Evolutionary conservation across 2,888 invertebrate species (phyloP).

Genomic region (Pinctada fucata): DNA sequence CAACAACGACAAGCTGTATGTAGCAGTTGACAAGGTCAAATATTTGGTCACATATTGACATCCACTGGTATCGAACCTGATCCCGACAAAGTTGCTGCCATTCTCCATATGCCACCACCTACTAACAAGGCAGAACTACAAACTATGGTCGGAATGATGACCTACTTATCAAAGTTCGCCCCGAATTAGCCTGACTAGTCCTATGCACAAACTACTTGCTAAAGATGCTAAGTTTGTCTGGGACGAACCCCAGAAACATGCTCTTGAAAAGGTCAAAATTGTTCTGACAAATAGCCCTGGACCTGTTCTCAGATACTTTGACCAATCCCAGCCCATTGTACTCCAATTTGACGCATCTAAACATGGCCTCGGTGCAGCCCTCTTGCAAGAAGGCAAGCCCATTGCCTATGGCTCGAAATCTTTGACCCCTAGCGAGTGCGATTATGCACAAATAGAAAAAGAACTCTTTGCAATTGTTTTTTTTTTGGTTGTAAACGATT

Average conservation of each 20-base stretch:
- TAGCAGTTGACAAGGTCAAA: neutral
- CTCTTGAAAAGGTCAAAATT: conserved; percentile 23
- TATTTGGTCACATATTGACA: conserved; percentile 14
- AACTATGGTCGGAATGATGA: conserved; percentile 14
- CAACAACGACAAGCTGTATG: conserved; percentile 6
- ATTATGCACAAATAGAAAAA: conserved; percentile 41
- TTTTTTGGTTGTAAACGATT: conserved; percentile 30
- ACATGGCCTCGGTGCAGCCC: conserved; percentile 30
- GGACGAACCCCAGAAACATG: conserved; percentile 16
- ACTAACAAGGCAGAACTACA: neutral
- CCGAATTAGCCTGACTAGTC: conserved; percentile 5
- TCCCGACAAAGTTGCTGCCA: neutral
- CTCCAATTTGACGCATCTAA: neutral
- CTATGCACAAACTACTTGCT: neutral
- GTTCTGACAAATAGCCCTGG: conserved; percentile 27
- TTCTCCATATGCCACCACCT: neutral
- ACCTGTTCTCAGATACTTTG: conserved; percentile 24
- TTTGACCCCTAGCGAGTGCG: conserved; percentile 13
- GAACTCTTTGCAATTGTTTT: conserved; percentile 33
- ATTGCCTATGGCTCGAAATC: conserved; percentile 37
- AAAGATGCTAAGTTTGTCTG: neutral
- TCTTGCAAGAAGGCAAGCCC: conserved; percentile 34
- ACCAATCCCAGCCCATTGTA: conserved; percentile 20
- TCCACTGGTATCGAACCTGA: neutral
- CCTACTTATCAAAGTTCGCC: conserved; percentile 12